Evolutionary conservation across 2,888 invertebrate genomes (phyloP), one percentile per base, ranked within the genome.

Genomic region (Drosophila hamatofila): DNA sequence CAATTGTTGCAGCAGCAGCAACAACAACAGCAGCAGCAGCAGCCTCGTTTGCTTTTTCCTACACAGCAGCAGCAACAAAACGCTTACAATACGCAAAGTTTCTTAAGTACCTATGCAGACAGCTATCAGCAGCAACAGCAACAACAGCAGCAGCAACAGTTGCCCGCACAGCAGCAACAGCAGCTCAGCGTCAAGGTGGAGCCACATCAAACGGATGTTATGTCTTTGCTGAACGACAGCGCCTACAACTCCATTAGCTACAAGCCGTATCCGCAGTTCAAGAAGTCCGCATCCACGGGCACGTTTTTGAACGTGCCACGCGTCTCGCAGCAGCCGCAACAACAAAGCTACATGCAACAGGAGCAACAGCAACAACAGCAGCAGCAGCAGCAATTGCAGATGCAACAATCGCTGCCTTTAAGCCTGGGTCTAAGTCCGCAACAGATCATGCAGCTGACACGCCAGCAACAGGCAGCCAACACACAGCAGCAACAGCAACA

Each of bases 271-370:
- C 90, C 90, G 49, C 91, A 80, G 66, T 91, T 92, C 48, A 92
- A 92, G 56, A 93, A 92, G 67, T 92, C 92, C 1, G 85, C 92
- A 2, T 92, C 93, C 4, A 91, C 92, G 11, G 92, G 91, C 35
- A 87, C 90, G 8, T 92, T 91, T 67, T 81, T 92, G 11, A 92
- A 91, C 78, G 80, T 92, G 35, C 85, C 90, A 42, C 79, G 90
- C 4, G 44, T 79, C 12, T 65, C 84, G 14, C 87, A 77, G 18
- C 88, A 87, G 25, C 81, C 84, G 21, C 81, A 75, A 25, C 78
- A 65, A n/a, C 87, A 79, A 60, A 54, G 44, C 7, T 88, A 91
- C 37, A 54, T 89, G 71, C 91, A 88, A 39, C 89, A 80, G 16
- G 84, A 90, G 8, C 76, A 83, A 33, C 80, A 81, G 14, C 85